Conservation (phyloP, 2,888 invertebrate species). For the Helleia helle region DNA sequence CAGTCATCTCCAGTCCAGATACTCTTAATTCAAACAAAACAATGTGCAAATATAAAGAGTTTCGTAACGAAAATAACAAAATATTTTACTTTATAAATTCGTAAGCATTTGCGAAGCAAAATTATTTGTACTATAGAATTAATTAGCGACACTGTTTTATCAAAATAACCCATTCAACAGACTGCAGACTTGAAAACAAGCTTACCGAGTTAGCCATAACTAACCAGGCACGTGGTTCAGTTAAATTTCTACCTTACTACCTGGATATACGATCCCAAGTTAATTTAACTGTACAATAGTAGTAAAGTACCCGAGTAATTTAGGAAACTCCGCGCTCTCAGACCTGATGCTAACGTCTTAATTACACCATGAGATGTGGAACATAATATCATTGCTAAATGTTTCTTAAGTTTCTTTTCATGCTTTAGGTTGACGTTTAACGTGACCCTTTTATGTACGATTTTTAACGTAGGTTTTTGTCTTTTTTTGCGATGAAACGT, state of each 20-base stretch:
- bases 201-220: conserved; percentile 8
- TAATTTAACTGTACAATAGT: background rate
- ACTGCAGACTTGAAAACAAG: conserved; percentile 6
- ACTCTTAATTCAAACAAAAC: too few relatives aligned
- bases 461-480: too few relatives aligned
- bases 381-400: background rate
- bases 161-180: conserved; percentile 11
- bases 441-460: background rate
- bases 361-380: conserved; percentile 10
- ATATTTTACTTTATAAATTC: background rate
- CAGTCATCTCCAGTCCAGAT: too few relatives aligned
- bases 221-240: background rate
- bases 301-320: conserved; percentile 3
- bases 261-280: background rate
- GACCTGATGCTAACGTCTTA: conserved; percentile 4
- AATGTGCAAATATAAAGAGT: background rate
- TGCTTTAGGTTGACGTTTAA: background rate
- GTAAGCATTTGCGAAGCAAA: background rate
- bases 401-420: background rate
- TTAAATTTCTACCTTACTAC: background rate
- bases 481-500: too few relatives aligned
- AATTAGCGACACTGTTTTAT: background rate
- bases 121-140: background rate
- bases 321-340: conserved; percentile 9
- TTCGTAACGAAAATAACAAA: background rate